Evolutionary conservation across 2,113 vertebrate genomes (phyloP), one percentile per base, ranked within the genome.

Genomic region (Macroglossus sobrinus): DNA sequence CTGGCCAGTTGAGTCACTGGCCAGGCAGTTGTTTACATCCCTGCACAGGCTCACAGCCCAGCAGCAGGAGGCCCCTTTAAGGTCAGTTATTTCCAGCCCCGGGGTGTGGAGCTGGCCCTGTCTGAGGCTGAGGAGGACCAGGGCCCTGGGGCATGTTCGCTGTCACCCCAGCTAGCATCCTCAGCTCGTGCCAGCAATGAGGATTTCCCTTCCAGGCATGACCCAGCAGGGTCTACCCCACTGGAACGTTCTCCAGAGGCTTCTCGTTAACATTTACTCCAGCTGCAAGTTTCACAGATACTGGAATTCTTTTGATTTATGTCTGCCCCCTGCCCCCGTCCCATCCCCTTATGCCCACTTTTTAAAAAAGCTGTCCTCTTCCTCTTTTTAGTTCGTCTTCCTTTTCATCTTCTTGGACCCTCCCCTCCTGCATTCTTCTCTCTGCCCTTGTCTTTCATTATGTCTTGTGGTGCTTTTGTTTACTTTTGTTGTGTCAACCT

Each of bases 351-450:
- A 35, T n/a, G 18, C 14, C 66, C 16, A 8, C 63, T 72, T 16
- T 74, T n/a, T 89, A 38, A 38, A 45, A 71, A 85, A 38, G 10
- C 64, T 35, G 47, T 30, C 33, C 33, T 12, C 26, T n/a, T 45
- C 10, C 26, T 63, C 0, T 59, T 85, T 66, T 16, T 21, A 21
- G 38, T 33, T 40, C 14, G 0, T 59, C 33, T 35, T 55, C 26
- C 0, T 1, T 15, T n/a, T 43, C 19, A 3, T 33, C 19, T 76
- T 4, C 6, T n/a, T 1, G 22, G 47, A 15, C 38, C 13, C 9
- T 50, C 57, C 28, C 8, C 16, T 30, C 35, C 28, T 38, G 30
- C 40, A 9, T 26, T 30, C 4, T 64, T 33, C 50, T 38, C 38
- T 12, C 22, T 43, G 40, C n/a, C 45, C 10, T 15, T 50, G 45